These are phyloP conservation scores for Coracias cyanogaster DNA, from an alignment of 2,797 vertebrate genomes.

Conservation along the genomic window DNA sequence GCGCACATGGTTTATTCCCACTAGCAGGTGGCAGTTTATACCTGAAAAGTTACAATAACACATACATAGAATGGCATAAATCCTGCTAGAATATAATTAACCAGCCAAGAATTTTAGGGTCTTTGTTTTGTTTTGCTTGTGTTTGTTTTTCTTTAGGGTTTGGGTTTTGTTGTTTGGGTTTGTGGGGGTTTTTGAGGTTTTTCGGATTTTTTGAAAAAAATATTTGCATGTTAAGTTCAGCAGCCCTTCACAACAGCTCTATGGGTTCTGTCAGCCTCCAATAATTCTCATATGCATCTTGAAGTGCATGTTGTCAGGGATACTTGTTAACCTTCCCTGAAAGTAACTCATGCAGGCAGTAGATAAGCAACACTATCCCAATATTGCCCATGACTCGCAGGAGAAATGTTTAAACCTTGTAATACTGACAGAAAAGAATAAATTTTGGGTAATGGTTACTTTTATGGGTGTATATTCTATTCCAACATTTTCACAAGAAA, in stretches of 20 bases:
- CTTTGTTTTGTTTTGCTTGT: not conserved
- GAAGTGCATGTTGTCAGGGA: not conserved
- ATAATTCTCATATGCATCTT: not conserved
- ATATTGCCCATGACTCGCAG: not conserved
- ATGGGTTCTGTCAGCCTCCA: not conserved
- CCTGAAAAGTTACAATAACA: not conserved
- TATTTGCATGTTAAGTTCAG: too few species aligned
- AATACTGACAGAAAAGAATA: not conserved
- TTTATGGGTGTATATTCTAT: not conserved
- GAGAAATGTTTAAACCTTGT: not conserved
- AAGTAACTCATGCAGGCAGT: not conserved
- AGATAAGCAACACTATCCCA: not conserved
- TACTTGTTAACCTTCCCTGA: not conserved
- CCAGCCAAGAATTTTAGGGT: fast-evolving
- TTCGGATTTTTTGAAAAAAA: not conserved
- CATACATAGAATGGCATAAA: not conserved
- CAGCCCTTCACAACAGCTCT: not conserved
- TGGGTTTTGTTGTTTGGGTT: not conserved
- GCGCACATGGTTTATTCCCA: fast-evolving
- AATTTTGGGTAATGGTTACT: not conserved
- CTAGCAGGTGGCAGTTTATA: not conserved
- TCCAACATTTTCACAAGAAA: not conserved
- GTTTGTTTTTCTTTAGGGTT: fast-evolving
- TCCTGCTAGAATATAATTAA: not conserved
- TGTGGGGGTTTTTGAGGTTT: fast-evolving